Conservation (phyloP, 2,113 vertebrate species). For the Colinus virginianus region DNA sequence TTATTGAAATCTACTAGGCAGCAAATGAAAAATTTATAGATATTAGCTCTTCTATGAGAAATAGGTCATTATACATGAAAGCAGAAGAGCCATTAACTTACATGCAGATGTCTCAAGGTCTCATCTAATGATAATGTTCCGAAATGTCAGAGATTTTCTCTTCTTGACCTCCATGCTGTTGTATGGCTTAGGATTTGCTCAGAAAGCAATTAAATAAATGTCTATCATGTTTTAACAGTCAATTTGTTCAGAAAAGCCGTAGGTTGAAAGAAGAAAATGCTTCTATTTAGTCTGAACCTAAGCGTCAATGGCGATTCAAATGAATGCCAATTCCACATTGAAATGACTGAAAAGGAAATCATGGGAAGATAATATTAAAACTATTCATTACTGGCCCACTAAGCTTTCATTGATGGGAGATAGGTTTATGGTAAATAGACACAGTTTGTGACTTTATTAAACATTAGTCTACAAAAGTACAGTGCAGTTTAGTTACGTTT, state of each 20-base stretch:
- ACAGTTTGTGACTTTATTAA: conserved; percentile 18
- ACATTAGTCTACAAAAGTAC: neutral
- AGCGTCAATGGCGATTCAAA: neutral
- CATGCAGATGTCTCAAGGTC: conserved; percentile 35
- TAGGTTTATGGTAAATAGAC: conserved; percentile 23
- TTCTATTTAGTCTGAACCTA: neutral
- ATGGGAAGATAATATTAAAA: neutral
- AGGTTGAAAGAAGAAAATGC: neutral
- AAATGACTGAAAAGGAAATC: conserved; percentile 39
- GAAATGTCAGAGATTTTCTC: conserved; percentile 39
- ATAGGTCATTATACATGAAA: conserved; percentile 52
- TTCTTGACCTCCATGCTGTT: conserved; percentile 31
- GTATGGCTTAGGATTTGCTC: conserved; percentile 25
- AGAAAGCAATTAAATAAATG: conserved; percentile 48
- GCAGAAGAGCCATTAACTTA: conserved; percentile 10
- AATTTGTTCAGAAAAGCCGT: conserved; percentile 5
- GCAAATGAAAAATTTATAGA: conserved; percentile 60
- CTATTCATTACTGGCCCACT: neutral
- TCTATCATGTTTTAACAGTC: conserved; percentile 31
- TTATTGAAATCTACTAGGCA: conserved; percentile 37
- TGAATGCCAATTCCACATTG: conserved; percentile 6
- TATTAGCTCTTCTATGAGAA: conserved; percentile 30
- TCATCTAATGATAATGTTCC: conserved; percentile 29
- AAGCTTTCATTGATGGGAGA: neutral
- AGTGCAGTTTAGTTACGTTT: neutral